Percentiles rank a stretch among this genome's conserved stretches.
Conservation (phyloP, 2,888 invertebrate species). For the Prosopocoilus inquinatus region DNA sequence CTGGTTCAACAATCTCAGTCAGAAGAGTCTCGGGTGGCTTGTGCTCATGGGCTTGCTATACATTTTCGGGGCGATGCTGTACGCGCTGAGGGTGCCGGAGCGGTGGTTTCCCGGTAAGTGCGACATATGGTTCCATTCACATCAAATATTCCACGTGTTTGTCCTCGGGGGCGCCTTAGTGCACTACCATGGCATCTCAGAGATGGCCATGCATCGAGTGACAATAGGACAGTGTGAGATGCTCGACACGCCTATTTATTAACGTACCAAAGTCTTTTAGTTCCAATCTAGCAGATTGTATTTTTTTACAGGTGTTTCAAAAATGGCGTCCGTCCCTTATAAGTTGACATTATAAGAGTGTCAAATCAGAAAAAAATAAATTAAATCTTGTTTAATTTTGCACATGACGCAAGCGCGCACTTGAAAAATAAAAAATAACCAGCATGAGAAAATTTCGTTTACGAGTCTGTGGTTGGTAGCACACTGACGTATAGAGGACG, state of each 20-base stretch:
- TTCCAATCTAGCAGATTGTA: not conserved
- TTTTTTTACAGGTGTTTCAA: too few species aligned
- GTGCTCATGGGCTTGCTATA: slow-evolving; percentile 68
- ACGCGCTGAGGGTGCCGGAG: slow-evolving; percentile 96
- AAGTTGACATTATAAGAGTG: too few species aligned
- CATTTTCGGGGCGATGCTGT: slow-evolving; percentile 93
- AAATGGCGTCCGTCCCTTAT: too few species aligned
- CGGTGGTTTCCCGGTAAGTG: slow-evolving; percentile 95
- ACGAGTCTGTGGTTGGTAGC: too few species aligned
- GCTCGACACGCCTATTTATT: slow-evolving; percentile 45
- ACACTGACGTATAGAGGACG: too few species aligned
- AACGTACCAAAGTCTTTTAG: slow-evolving; percentile 13
- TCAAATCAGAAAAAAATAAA: too few species aligned
- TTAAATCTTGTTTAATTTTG: too few species aligned
- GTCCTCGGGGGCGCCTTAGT: slow-evolving; percentile 98
- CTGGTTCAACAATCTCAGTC: slow-evolving; percentile 89
- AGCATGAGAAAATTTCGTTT: too few species aligned
- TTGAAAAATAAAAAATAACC: too few species aligned
- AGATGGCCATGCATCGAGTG: slow-evolving; percentile 92
- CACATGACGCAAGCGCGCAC: too few species aligned
- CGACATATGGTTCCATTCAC: slow-evolving; percentile 99
- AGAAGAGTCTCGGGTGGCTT: slow-evolving; percentile 74
- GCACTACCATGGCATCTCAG: slow-evolving; percentile 97
- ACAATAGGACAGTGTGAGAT: slow-evolving; percentile 78
- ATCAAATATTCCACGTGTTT: slow-evolving; percentile 98